Evolutionary conservation across 2,113 vertebrate species (phyloP).

Genomic region (Neopipo cinnamomea): DNA sequence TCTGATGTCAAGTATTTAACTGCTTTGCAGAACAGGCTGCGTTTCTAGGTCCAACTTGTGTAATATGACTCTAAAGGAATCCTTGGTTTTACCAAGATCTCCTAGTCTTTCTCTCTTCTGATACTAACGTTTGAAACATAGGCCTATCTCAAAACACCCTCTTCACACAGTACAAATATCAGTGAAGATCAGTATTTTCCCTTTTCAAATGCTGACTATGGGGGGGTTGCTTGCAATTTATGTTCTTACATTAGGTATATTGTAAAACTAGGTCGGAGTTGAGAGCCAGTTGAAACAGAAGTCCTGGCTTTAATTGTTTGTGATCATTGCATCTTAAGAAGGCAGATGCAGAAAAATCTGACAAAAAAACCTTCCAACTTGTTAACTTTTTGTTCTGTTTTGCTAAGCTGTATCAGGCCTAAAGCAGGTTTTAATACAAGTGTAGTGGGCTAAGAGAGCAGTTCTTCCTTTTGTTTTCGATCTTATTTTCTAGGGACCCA

Average conservation of each 20-base stretch:
- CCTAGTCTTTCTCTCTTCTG: background rate
- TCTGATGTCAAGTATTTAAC: background rate
- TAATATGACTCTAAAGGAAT: background rate
- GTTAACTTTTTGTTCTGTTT: background rate
- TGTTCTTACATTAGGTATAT: background rate
- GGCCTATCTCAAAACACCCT: background rate
- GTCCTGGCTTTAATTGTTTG: background rate
- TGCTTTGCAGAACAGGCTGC: background rate
- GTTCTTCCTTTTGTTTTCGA: background rate
- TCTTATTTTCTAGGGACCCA: background rate
- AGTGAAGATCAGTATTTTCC: background rate
- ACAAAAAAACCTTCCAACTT: rapidly evolving
- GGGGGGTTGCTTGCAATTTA: background rate
- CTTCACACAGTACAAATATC: background rate
- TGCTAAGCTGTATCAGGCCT: background rate
- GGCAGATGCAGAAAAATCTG: background rate
- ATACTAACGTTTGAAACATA: background rate
- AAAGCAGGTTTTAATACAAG: background rate
- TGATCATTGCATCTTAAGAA: background rate
- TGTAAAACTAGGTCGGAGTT: background rate
- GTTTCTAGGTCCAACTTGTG: background rate
- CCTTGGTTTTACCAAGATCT: background rate
- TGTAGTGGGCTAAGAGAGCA: background rate
- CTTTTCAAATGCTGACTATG: background rate
- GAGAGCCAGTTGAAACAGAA: background rate